Percentiles rank a stretch among this genome's conserved stretches.
phyloP scores from a whole-genome alignment of 2,888 invertebrate genomes.

The Leptodirus hochenwartii region DNA sequence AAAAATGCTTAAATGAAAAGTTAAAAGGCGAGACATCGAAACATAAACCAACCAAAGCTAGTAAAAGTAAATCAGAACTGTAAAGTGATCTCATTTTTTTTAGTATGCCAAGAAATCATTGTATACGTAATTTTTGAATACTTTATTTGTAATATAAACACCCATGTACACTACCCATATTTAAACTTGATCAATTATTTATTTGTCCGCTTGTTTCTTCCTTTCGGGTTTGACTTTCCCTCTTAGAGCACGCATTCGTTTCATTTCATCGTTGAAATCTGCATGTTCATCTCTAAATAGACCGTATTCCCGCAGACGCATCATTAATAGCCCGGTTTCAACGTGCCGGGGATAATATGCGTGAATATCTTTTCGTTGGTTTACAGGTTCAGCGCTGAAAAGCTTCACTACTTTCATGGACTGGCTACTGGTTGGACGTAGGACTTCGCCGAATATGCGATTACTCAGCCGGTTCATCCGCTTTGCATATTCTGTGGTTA shows the following conservation, averaged over 20 bases:
- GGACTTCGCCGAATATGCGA: conserved; percentile 77
- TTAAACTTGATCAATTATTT: conserved; percentile 1
- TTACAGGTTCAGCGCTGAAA: conserved; percentile 55
- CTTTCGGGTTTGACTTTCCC: conserved; percentile 45
- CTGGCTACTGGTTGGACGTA: conserved; percentile 50
- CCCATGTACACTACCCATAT: conserved; percentile 6
- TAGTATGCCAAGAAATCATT: conserved; percentile 9
- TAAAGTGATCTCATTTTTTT: neutral
- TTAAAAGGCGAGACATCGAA: conserved; percentile 24
- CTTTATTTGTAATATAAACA: conserved; percentile 6
- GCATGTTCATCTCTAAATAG: conserved; percentile 74
- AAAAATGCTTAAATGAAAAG: conserved; percentile 45
- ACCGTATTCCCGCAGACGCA: conserved; percentile 54
- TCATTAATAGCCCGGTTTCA: conserved; percentile 57
- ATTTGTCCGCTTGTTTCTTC: conserved; percentile 11
- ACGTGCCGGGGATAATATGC: conserved; percentile 77
- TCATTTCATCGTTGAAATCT: conserved; percentile 79
- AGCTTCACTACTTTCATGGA: conserved; percentile 67
- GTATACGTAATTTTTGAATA: conserved; percentile 7
- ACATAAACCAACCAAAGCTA: conserved; percentile 13
- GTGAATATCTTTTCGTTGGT: conserved; percentile 51
- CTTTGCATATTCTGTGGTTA: conserved; percentile 59
- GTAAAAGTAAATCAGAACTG: conserved; percentile 15
- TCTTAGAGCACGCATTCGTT: conserved; percentile 49
- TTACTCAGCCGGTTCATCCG: conserved; percentile 76